These are phyloP conservation scores for Haliclona indistincta DNA, from an alignment of 37 sponge, comb jelly and placozoan genomes.

Conservation along the genomic window DNA sequence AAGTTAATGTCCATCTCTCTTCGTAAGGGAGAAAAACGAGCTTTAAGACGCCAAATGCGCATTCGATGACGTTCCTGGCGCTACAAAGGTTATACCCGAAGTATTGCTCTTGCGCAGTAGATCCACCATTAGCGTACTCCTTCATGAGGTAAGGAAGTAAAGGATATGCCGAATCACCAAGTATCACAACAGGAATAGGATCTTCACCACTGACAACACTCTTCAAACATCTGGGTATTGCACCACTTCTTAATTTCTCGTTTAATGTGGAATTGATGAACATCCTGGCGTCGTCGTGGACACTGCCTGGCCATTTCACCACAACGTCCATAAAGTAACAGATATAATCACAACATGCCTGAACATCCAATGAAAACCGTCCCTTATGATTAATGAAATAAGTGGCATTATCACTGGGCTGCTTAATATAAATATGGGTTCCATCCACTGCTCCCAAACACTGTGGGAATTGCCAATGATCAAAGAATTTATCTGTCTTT, in stretches of 20 bases:
- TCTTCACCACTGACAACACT: too few species aligned
- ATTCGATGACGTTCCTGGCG: constrained; percentile 35
- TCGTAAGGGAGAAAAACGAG: constrained; percentile 7
- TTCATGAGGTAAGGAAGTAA: constrained; percentile 40
- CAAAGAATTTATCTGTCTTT: too few species aligned
- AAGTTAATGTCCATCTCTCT: constrained; percentile 34
- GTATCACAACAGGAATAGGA: too few species aligned
- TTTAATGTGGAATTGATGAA: too few species aligned
- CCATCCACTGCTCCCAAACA: constrained; percentile 38
- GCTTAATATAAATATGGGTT: constrained; percentile 34
- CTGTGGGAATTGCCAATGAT: too few species aligned
- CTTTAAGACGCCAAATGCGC: constrained; percentile 46
- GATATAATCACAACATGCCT: too few species aligned
- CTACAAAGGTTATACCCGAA: constrained; percentile 25
- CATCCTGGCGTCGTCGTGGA: too few species aligned
- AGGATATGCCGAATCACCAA: constrained; percentile 31
- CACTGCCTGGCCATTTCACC: too few species aligned
- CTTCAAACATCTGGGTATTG: too few species aligned
- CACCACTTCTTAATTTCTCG: too few species aligned
- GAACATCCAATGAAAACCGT: constrained; percentile 27
- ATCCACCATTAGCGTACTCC: constrained; percentile 31
- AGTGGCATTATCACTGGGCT: constrained; percentile 15
- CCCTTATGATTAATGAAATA: constrained; percentile 35
- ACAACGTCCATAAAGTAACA: too few species aligned
- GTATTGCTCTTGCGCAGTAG: constrained; percentile 30